Base-by-base conservation (phyloP, 2,113 vertebrate genomes). In the Corydoras maculifer region DNA sequence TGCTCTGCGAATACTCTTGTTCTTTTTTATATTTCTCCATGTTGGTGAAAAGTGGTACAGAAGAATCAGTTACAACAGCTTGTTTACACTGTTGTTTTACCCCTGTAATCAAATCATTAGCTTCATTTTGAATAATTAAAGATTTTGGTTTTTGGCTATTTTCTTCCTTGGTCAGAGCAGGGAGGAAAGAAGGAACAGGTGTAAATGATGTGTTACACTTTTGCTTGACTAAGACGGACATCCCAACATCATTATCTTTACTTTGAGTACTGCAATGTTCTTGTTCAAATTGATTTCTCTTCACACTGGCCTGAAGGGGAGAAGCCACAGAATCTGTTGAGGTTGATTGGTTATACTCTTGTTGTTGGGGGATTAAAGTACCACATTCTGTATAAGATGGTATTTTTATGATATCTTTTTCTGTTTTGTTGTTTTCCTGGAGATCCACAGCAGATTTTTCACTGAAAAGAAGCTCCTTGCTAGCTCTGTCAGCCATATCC, bases 401-500 rank as follows among this genome's bases (percentile, higher is more conserved):
- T 32, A 55, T 55, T 35, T 30, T 35, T 68, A 30, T 32, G 35
- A 31, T 14, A 32, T 57, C 51, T 53, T 53, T 14, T 14, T 53
- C 51, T 30, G 50, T 54, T 51, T 60, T 62, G 14, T 60, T 60
- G 5, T 60, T 51, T 10, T 91, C 87, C 57, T 88, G 90, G 75
- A 89, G 89, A 5, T 88, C 90, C 3, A 87, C 84, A 12, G 87
- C 81, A 83, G 91, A 0, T 87, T 87, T 67, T 88, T 90, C 84
- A 94, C 93, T 0, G 85, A 90, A 79, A 92, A 91, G 35, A 88
- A 91, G 0, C 82, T 91, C 72, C 91, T 73, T 14, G 78, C 89
- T 59, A 82, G 88, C 3, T 7, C 91, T 92, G 48, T 98, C 95
- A 0, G 89, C 86, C 43, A 76, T 84, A 25, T 94, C 92, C 3